Evolutionary conservation across 2,888 invertebrate genomes (phyloP).

Genomic region (Chymomyza caudatula): DNA sequence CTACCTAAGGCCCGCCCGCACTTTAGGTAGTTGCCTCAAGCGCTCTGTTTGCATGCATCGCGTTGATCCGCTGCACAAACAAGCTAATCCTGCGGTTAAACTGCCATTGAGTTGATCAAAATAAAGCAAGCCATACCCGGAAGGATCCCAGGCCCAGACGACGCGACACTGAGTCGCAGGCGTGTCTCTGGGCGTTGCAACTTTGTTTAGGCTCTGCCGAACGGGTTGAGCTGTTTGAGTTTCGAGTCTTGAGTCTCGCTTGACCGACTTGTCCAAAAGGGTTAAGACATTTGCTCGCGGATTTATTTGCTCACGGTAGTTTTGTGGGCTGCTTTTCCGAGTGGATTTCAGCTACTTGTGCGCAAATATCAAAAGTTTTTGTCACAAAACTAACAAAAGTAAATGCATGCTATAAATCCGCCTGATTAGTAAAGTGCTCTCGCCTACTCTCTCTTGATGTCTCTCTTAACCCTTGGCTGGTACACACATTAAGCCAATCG

Average conservation of each 20-base stretch:
- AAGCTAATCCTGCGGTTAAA: slow-evolving; percentile 77
- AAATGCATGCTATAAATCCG: slow-evolving; percentile 66
- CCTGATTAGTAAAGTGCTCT: slow-evolving; percentile 65
- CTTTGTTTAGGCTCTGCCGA: slow-evolving; percentile 32
- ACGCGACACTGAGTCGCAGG: slow-evolving; percentile 14
- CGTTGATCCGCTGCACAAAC: slow-evolving; percentile 70
- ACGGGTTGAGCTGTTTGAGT: slow-evolving; percentile 43
- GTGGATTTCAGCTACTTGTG: slow-evolving; percentile 16
- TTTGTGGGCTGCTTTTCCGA: not conserved
- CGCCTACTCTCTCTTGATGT: slow-evolving; percentile 35
- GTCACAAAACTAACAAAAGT: slow-evolving; percentile 56
- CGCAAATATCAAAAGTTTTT: slow-evolving; percentile 32
- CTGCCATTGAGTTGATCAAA: slow-evolving; percentile 74
- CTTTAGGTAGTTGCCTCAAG: slow-evolving; percentile 5
- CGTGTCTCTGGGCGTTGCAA: slow-evolving; percentile 41
- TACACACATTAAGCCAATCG: slow-evolving; percentile 1
- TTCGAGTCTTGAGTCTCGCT: too few species aligned
- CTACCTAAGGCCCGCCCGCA: slow-evolving; percentile 7
- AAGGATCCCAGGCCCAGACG: slow-evolving; percentile 45
- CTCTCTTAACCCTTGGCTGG: not conserved
- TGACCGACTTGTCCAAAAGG: slow-evolving; percentile 31
- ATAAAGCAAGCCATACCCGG: slow-evolving; percentile 61
- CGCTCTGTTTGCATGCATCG: slow-evolving; percentile 59
- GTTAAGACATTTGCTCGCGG: slow-evolving; percentile 39
- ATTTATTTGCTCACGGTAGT: slow-evolving; percentile 33